phyloP scores from a whole-genome alignment of 2,113 vertebrate species.

The Limanda limanda region DNA sequence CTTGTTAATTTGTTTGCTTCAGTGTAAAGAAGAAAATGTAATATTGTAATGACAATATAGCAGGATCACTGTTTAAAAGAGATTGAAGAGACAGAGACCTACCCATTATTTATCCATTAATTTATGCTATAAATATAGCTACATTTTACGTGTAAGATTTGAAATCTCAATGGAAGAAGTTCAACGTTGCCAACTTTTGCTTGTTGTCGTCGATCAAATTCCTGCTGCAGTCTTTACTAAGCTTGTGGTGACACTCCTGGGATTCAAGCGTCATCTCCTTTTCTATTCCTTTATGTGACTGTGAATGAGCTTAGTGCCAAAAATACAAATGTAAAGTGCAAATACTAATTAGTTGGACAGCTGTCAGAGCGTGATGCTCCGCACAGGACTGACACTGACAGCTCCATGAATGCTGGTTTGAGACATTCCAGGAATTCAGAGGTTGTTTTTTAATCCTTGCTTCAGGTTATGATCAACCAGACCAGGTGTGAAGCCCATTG shows the following conservation, averaged over 20 bases:
- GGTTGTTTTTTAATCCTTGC: slow-evolving; percentile 54
- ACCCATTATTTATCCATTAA: no score
- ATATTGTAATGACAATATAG: background rate
- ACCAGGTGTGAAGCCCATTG: slow-evolving; percentile 38
- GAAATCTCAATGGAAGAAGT: background rate
- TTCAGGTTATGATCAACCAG: slow-evolving; percentile 54
- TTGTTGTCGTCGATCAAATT: background rate
- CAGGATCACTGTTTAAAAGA: no score
- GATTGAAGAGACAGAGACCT: no score
- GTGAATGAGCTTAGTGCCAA: slow-evolving; percentile 10
- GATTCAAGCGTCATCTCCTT: background rate
- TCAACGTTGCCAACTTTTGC: background rate
- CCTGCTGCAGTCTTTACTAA: background rate
- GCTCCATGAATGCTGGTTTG: slow-evolving; percentile 12
- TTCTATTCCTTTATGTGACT: slow-evolving; percentile 12
- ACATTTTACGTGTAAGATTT: background rate
- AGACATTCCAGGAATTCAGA: slow-evolving; percentile 32
- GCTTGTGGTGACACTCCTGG: background rate
- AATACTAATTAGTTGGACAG: slow-evolving; percentile 52
- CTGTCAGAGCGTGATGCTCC: slow-evolving; percentile 24
- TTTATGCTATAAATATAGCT: background rate
- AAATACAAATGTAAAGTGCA: slow-evolving; percentile 30
- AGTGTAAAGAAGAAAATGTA: background rate
- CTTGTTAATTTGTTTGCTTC: background rate
- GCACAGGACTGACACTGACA: slow-evolving; percentile 46